Evolutionary conservation across 2,113 vertebrate species (phyloP).

Genomic region (Panthera tigris): DNA sequence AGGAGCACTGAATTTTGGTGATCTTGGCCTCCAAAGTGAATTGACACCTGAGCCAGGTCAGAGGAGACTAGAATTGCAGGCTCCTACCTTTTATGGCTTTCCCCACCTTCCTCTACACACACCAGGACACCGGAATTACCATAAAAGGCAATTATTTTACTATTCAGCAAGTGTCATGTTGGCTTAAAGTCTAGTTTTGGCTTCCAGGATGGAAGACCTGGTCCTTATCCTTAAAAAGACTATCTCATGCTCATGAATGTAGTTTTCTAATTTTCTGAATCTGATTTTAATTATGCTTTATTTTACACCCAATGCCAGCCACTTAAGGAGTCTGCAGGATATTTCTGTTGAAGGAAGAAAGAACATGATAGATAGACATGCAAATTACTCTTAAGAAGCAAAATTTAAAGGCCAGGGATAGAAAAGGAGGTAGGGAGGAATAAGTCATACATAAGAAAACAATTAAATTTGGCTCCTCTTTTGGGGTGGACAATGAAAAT

Average conservation of each 20-base stretch:
- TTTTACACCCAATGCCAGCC: background rate
- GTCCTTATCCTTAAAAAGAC: background rate
- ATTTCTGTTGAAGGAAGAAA: conserved; percentile 35
- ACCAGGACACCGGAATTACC: background rate
- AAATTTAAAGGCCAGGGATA: background rate
- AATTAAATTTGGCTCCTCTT: background rate
- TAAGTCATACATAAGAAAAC: background rate
- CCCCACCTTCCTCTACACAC: background rate
- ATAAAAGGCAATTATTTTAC: background rate
- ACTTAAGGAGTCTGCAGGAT: background rate
- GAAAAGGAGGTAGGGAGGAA: background rate
- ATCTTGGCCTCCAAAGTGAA: background rate
- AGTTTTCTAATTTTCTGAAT: conserved; percentile 15
- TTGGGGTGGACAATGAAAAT: background rate
- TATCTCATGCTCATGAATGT: background rate
- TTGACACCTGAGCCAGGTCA: background rate
- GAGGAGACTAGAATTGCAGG: background rate
- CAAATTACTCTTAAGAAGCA: background rate
- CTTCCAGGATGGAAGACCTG: background rate
- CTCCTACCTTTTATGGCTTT: background rate
- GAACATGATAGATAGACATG: background rate
- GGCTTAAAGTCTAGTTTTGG: background rate
- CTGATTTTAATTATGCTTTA: conserved; percentile 32
- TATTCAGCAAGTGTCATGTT: background rate
- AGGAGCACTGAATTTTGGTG: background rate